Evolutionary conservation across 1,140 invertebrate genomes (phyloP).

Genomic region (Drosophila kikkawai): DNA sequence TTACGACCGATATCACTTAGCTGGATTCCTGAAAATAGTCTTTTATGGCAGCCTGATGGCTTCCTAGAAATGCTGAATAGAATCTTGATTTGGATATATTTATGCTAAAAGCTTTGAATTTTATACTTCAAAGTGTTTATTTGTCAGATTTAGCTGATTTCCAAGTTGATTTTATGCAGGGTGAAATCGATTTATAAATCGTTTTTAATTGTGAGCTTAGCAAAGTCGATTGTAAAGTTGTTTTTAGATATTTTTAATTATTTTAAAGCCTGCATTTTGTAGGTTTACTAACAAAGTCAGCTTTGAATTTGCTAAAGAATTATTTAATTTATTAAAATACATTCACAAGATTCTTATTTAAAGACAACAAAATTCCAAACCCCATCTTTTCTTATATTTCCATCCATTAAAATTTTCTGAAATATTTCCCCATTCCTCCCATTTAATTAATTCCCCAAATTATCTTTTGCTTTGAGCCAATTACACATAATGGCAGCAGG

Average conservation of each 20-base stretch:
- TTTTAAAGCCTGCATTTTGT: background rate
- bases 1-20: constrained; percentile 21
- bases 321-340: background rate
- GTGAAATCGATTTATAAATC: background rate
- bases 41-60: constrained; percentile 5
- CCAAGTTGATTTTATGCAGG: background rate
- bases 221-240: background rate
- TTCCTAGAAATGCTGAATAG: constrained; percentile 20
- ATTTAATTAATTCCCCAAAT: constrained; percentile 39
- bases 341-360: background rate
- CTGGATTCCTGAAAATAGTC: constrained; percentile 2
- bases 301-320: background rate
- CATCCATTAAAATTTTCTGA: background rate
- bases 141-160: constrained; percentile 2
- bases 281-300: background rate
- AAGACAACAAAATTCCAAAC: background rate
- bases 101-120: constrained; percentile 6
- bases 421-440: background rate
- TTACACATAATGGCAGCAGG: constrained; percentile 14
- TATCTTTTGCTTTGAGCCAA: constrained; percentile 30
- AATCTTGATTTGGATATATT: background rate
- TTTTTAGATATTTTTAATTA: too few relatives aligned
- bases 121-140: constrained; percentile 7
- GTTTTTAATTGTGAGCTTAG: background rate
- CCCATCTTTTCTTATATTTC: background rate